Percentiles rank a stretch among this genome's conserved stretches.
Evolutionary conservation across 1,140 invertebrate species (phyloP).

Genomic region (Rhagoletis zephyria): DNA sequence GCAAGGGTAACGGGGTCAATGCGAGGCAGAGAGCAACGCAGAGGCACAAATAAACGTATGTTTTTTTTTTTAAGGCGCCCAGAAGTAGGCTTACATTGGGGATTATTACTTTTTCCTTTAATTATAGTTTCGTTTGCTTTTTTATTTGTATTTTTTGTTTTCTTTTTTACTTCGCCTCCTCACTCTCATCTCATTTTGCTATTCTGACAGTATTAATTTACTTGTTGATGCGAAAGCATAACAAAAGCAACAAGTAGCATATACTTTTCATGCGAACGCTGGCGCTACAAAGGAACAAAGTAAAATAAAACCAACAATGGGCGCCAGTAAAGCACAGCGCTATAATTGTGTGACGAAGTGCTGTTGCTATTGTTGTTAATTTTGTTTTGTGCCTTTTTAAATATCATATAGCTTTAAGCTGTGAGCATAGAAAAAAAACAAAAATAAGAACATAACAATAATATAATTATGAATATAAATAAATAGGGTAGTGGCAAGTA

Average conservation of each 20-base stretch:
- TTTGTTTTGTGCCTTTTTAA: too few relatives aligned
- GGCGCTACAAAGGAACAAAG: too few relatives aligned
- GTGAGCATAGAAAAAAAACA: background rate
- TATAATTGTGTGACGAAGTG: too few relatives aligned
- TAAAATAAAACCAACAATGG: too few relatives aligned
- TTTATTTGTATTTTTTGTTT: background rate
- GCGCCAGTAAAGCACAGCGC: too few relatives aligned
- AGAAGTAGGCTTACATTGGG: background rate
- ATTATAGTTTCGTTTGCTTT: background rate
- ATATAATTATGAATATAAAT: constrained; percentile 24
- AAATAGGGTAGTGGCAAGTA: background rate
- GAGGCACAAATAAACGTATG: background rate
- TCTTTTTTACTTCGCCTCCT: background rate
- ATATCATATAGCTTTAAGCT: background rate
- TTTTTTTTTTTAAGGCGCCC: background rate
- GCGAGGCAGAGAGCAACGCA: background rate
- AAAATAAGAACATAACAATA: background rate
- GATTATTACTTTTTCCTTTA: background rate
- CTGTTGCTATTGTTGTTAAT: too few relatives aligned
- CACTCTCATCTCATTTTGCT: background rate
- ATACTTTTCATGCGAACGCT: background rate
- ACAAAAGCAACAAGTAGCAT: constrained; percentile 23
- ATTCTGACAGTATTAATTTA: constrained; percentile 8
- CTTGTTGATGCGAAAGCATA: constrained; percentile 13
- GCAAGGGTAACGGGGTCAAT: background rate